A percentile compares a stretch with the other conserved stretches of the same genome.
These are phyloP conservation scores for Buceros bicornis DNA, from an alignment of 2,797 vertebrate species.

Conservation along the genomic window DNA sequence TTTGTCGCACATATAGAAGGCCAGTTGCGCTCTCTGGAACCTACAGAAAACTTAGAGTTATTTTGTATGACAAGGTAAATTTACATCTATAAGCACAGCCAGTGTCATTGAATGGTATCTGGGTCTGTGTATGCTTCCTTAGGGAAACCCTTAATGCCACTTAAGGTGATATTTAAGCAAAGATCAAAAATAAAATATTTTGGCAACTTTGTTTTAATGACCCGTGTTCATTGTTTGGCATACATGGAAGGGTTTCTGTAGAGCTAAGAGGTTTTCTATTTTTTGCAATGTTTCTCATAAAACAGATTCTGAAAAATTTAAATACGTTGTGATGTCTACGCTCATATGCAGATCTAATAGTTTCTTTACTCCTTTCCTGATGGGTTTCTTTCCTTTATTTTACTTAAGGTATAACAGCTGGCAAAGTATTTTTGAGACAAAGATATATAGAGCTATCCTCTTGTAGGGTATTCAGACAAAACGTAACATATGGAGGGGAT, in stretches of 20 bases:
- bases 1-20: background rate
- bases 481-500: constrained; percentile 30
- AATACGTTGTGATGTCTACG: background rate
- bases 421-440: constrained; percentile 37
- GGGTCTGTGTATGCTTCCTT: background rate
- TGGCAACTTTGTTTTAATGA: background rate
- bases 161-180: background rate
- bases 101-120: background rate
- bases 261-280: background rate
- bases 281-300: background rate
- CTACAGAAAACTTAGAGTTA: background rate
- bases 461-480: background rate
- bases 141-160: background rate
- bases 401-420: background rate
- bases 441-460: constrained; percentile 13
- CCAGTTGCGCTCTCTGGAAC: background rate
- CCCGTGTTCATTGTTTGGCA: background rate
- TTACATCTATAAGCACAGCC: background rate
- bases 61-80: background rate
- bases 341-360: background rate
- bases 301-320: background rate
- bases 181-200: background rate
- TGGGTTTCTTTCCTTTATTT: background rate
- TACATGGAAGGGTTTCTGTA: background rate
- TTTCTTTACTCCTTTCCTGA: background rate